These are phyloP conservation scores for Keiferia lycopersicella DNA, from an alignment of 2,888 invertebrate species.

Conservation along the genomic window DNA sequence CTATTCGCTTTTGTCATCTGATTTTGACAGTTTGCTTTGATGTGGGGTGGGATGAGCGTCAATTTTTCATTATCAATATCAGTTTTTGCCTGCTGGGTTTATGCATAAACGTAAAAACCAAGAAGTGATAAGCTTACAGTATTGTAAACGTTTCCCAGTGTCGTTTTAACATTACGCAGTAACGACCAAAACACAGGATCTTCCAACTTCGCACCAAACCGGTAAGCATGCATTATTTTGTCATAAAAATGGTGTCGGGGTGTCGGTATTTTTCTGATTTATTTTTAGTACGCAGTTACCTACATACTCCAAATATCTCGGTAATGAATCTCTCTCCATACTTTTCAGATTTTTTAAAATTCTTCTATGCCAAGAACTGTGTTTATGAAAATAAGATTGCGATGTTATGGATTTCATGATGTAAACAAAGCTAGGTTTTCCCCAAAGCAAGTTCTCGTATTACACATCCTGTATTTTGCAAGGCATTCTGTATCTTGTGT, in stretches of 20 bases:
- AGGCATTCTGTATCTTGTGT: not conserved
- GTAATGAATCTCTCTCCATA: not conserved
- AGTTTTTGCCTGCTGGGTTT: not conserved
- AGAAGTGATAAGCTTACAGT: not conserved
- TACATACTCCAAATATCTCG: slow-evolving; percentile 6
- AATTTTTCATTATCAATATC: no score
- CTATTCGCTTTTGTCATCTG: no score
- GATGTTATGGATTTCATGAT: not conserved
- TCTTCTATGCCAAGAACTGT: not conserved
- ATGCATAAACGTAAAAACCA: slow-evolving; percentile 6
- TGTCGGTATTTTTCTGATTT: slow-evolving; percentile 7
- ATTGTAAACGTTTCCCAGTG: not conserved
- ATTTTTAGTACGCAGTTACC: slow-evolving; percentile 16
- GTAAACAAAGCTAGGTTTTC: slow-evolving; percentile 5
- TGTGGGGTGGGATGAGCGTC: no score
- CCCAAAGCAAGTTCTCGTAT: not conserved
- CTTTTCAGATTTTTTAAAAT: not conserved
- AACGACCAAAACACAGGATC: not conserved
- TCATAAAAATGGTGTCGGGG: not conserved
- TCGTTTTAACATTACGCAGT: not conserved
- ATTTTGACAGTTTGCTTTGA: no score
- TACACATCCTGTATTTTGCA: not conserved
- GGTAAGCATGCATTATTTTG: slow-evolving; percentile 3
- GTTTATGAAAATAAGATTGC: not conserved
- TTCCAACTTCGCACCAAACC: not conserved